phyloP scores from a whole-genome alignment of 2,888 invertebrate genomes.

The Spialia ferax region DNA sequence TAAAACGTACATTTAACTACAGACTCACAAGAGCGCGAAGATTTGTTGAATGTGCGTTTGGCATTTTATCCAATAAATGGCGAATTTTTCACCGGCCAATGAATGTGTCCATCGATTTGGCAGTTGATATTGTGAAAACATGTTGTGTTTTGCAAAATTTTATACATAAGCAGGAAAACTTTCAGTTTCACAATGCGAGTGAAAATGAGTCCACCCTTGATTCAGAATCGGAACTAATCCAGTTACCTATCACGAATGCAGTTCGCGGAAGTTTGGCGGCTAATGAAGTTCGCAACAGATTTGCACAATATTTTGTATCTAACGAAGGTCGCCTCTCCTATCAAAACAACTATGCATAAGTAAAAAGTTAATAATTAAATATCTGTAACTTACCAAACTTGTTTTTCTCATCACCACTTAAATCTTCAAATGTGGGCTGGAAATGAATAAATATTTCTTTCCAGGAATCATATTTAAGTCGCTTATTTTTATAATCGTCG shows the following conservation, averaged over 20 bases:
- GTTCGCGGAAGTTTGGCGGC: slow-evolving; percentile 49
- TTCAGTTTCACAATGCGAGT: slow-evolving; percentile 47
- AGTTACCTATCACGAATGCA: slow-evolving; percentile 49
- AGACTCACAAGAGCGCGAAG: slow-evolving; percentile 22
- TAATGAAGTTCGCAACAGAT: slow-evolving; percentile 49
- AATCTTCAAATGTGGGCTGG: slow-evolving; percentile 45
- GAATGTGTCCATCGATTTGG: slow-evolving; percentile 40
- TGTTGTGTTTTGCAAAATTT: slow-evolving; percentile 43
- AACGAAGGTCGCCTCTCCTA: slow-evolving; percentile 48
- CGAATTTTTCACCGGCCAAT: slow-evolving; percentile 15
- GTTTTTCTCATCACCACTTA: slow-evolving; percentile 47
- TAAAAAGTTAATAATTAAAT: slow-evolving; percentile 45
- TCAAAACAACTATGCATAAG: slow-evolving; percentile 48
- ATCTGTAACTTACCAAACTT: slow-evolving; percentile 48
- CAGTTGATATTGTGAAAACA: slow-evolving; percentile 47
- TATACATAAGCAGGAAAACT: slow-evolving; percentile 29
- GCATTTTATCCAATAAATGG: slow-evolving; percentile 23
- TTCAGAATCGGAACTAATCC: slow-evolving; percentile 49
- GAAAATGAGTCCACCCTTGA: slow-evolving; percentile 45
- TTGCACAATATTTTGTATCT: slow-evolving; percentile 50
- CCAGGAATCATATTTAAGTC: slow-evolving; percentile 47
- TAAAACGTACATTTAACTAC: slow-evolving; percentile 13
- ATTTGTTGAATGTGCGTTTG: slow-evolving; percentile 18
- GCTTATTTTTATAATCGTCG: slow-evolving; percentile 49
- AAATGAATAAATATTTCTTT: slow-evolving; percentile 46